Base-by-base conservation (phyloP, 2,888 invertebrate species). In the Drosophila pseudotalamancana region DNA sequence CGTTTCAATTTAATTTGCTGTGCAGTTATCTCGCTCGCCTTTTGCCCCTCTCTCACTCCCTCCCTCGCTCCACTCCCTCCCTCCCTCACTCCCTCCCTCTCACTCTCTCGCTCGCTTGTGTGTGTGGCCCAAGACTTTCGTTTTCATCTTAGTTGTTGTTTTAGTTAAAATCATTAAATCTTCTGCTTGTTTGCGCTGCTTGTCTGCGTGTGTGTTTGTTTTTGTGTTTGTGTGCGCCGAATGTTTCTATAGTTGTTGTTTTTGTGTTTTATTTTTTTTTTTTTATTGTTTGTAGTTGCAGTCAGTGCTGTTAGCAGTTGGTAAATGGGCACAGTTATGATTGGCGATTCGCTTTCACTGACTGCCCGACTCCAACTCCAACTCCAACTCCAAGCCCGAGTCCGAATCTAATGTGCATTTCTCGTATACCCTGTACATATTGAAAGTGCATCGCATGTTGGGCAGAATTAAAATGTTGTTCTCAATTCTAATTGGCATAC, bases 81-180 rank as follows among this genome's bases (percentile, higher is more conserved):
- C 14, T 35, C 25, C 9, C 16, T 3, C 16, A 3, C 18, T 51
- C n/a, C 12, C 27, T 6, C 29, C n/a, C 18, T 32, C 37, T 19
- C 18, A 32, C 6, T 6, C 9, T 31, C 19, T 23, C 14, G 11
- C 16, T 8, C 35, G 11, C 16, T 39, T 23, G 21, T 53, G 54
- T 27, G 70, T 69, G 55, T 67, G 68, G 45, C 46, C 57, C 29
- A 49, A 43, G 65, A 70, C 70, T 70, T 70, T 71, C 65, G 59
- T 71, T 70, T 70, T 72, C 51, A 53, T 49, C 40, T 59, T 46
- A 59, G 65, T 60, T 65, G 72, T 71, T 64, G 65, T 72, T 66
- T 70, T 72, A 71, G 72, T 66, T 71, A 53, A 71, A 71, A 71
- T 72, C 72, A 66, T 66, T 57, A 61, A 56, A 61, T 66, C 72